Conservation (phyloP, 2,113 vertebrate species). For the Chlamydotis undulata region DNA sequence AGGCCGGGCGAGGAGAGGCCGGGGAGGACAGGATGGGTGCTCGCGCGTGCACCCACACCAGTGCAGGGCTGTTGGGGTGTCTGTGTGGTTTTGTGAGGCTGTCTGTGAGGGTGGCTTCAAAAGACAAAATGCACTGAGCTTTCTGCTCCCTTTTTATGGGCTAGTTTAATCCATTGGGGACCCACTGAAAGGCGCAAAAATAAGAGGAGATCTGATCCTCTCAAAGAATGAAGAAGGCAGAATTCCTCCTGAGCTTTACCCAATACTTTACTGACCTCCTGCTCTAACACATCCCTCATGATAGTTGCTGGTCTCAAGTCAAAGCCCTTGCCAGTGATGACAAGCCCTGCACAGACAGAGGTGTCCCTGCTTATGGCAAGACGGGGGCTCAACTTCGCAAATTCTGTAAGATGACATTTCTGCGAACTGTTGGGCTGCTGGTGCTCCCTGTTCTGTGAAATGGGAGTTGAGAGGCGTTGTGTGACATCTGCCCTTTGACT, state of each 20-base stretch:
- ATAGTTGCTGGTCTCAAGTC: neutral
- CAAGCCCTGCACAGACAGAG: neutral
- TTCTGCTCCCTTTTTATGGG: neutral
- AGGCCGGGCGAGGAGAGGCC: neutral
- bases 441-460: neutral
- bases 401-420: neutral
- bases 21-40: neutral
- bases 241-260: neutral
- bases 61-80: neutral
- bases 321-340: accelerated
- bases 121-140: neutral
- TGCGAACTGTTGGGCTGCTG: neutral
- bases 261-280: neutral
- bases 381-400: neutral
- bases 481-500: neutral
- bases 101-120: neutral
- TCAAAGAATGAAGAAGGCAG: neutral
- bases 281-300: neutral
- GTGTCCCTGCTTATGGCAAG: neutral
- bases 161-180: neutral
- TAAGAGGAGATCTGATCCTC: neutral
- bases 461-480: neutral
- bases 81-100: neutral
- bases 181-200: neutral
- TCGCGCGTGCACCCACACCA: too few relatives aligned